Percentiles rank a stretch among this genome's conserved stretches.
Conservation (phyloP, 2,113 vertebrate species). For the Hypocryptadius cinnamomeus region DNA sequence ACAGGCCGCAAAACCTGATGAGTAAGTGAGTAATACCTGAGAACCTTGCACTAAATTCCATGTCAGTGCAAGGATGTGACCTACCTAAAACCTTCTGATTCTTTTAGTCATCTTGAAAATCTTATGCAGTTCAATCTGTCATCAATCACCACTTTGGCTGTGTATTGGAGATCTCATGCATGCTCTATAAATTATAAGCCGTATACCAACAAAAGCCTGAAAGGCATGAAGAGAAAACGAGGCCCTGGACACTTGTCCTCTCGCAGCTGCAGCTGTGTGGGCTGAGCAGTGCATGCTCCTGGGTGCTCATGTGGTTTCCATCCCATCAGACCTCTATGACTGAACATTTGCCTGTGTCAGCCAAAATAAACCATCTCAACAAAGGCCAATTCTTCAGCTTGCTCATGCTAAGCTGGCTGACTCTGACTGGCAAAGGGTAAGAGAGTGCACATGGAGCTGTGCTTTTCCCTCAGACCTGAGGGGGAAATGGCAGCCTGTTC, state of each 20-base stretch:
- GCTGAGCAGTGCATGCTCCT: background rate
- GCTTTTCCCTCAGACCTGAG: background rate
- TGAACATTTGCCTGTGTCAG: background rate
- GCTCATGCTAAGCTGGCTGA: background rate
- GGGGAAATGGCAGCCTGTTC: background rate
- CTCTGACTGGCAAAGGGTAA: background rate
- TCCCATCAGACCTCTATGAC: background rate
- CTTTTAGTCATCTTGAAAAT: background rate
- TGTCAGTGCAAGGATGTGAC: background rate
- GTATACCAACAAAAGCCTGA: background rate
- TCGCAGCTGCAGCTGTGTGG: background rate
- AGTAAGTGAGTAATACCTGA: background rate
- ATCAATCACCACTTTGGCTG: background rate
- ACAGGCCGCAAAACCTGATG: background rate
- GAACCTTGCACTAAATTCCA: background rate
- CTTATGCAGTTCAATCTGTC: background rate
- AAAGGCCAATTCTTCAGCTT: background rate
- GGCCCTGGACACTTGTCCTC: background rate
- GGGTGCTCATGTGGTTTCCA: background rate
- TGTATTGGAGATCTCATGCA: background rate
- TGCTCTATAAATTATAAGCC: background rate
- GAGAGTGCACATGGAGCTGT: background rate
- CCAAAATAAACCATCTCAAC: background rate
- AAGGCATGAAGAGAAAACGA: background rate
- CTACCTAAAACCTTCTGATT: background rate